Base-by-base conservation (phyloP, 2,888 invertebrate species). In the Phasia obesa region DNA sequence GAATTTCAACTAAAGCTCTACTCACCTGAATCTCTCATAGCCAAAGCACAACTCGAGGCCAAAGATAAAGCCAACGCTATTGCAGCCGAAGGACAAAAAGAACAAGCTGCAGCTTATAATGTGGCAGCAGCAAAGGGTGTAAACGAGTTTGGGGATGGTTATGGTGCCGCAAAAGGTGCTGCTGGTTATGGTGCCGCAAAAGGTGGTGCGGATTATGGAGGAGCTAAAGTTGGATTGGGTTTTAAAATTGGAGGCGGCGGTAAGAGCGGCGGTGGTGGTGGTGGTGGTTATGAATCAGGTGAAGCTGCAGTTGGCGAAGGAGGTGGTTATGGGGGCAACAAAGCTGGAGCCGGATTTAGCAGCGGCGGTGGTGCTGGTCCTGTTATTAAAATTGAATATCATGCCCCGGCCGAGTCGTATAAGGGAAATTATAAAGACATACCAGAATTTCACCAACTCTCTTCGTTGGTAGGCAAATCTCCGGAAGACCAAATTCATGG, bases 401-500 rank as follows among this genome's bases (percentile, higher is more conserved):
- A 88, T 35, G 87, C 87, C 15, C 82, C 87, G 0, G 75, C 85
- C 9, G 87, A 87, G 51, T 70, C 81, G 17, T 53, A 85, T 42
- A 87, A 91, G 23, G 86, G 88, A 35, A 86, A 89, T 69, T 89
- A 88, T 77, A 89, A 88, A 31, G 86, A 89, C 9, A 47, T 88
- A 51, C 89, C 85, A 0, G 90, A 90, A 57, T 91, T 90, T 64
- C 87, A 88, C 9, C 92, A 92, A n/a, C 87, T 93, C 0, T 92
- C 91, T 51, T 89, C 92, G 0, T 86, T 93, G 7, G 88, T 93
- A 35, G 93, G 93, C 19, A 92, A 93, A 87, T 90, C 92, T 1
- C 92, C 93, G 0, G 89, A 90, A 7, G 91, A 92, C 73, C 93
- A 93, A 87, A 89, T 93, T 21, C 90, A 93, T 85, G 93, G 93